Percentiles rank a stretch among this genome's conserved stretches.
These are phyloP conservation scores for Dryas iulia DNA, from an alignment of 1,140 invertebrate genomes.

Conservation along the genomic window DNA sequence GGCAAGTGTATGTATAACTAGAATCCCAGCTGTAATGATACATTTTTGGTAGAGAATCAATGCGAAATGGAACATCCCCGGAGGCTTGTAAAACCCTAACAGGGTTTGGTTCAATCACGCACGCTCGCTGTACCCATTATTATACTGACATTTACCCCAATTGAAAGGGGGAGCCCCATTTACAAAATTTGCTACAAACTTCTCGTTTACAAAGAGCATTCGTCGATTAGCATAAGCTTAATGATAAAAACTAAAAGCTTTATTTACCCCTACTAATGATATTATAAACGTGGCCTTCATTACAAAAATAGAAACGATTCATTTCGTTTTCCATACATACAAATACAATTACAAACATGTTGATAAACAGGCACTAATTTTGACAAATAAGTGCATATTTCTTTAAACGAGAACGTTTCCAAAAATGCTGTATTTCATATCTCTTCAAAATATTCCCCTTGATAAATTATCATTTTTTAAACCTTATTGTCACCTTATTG, in stretches of 20 bases:
- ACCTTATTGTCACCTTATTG: no score
- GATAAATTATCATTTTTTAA: no score
- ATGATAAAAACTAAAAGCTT: background rate
- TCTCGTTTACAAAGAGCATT: slow-evolving; percentile 8
- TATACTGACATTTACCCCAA: slow-evolving; percentile 33
- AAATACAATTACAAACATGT: no score
- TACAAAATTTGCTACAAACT: slow-evolving; percentile 22
- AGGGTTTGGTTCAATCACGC: slow-evolving; percentile 38
- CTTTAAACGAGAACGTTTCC: no score
- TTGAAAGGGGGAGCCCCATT: slow-evolving; percentile 29
- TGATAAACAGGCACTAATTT: no score
- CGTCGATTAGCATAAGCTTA: background rate
- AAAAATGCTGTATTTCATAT: no score
- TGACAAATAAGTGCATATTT: no score
- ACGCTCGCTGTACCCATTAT: slow-evolving; percentile 32
- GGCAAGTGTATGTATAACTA: background rate
- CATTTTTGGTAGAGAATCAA: slow-evolving; percentile 37
- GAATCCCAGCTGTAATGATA: slow-evolving; percentile 25
- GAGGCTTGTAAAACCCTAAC: slow-evolving; percentile 34
- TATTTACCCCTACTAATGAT: background rate
- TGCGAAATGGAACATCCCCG: slow-evolving; percentile 29
- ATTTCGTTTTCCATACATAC: no score
- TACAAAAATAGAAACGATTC: background rate
- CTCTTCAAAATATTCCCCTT: no score
- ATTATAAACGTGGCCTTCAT: background rate